Base-by-base conservation (phyloP, 2,113 vertebrate genomes). In the Pteronura brasiliensis region DNA sequence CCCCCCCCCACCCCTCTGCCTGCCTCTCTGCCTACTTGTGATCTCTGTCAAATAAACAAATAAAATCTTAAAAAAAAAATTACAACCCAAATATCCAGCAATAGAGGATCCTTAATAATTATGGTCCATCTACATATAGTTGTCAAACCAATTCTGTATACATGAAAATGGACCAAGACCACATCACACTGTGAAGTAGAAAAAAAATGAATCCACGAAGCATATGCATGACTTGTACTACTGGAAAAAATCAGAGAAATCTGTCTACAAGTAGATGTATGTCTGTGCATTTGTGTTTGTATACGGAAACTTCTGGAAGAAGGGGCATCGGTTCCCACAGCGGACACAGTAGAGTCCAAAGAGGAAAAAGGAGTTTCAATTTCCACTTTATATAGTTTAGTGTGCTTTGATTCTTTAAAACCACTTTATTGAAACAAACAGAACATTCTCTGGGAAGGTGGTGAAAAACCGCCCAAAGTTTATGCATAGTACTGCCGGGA, bases 71-170 rank as follows among this genome's bases (percentile, higher is more conserved):
- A 6, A 17, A 52, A 61, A 95, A 96, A 93, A 63, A 84, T 69
- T 74, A 81, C 27, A 94, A 59, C 20, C 59, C 96, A 91, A 96
- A 79, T 79, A 93, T 47, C 29, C 42, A 93, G 52, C 74, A 84
- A n/a, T 21, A 90, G 34, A 90, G 36, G 31, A 76, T 76, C 65
- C 44, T 94, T 52, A 97, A 71, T 96, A 86, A 94, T 92, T 88
- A 84, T 25, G 57, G 63, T 65, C 52, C 34, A 69, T 81, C 57
- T 72, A 88, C 31, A 42, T 6, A 49, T 15, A 89, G n/a, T 79
- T 92, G 23, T 63, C 90, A 36, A 96, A 49, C 29, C 55, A 90
- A 34, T 34, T 85, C 31, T 67, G 3, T 79, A 39, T 65, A 20
- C 49, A 42, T 18, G 39, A 29, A 85, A 95, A 71, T 74, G 18